Evolutionary conservation across 1,140 invertebrate genomes (phyloP).

Genomic region (Cydia pomonella): DNA sequence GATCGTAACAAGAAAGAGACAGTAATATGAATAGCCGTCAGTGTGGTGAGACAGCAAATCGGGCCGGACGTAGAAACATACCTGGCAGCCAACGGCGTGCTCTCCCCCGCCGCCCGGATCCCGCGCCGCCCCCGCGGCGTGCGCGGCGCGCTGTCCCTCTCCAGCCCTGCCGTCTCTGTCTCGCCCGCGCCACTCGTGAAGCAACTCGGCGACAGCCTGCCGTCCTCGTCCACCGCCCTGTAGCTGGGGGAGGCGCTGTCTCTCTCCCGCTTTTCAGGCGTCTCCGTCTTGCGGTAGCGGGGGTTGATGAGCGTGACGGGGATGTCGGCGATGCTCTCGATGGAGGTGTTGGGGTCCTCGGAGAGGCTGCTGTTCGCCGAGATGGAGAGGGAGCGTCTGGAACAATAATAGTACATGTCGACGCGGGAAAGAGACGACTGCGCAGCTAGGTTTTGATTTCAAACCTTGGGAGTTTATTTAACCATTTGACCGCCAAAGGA

Average conservation of each 20-base stretch:
- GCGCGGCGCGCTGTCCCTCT: slow-evolving; percentile 42
- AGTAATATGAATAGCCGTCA: too few relatives aligned
- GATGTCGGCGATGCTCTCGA: slow-evolving; percentile 73
- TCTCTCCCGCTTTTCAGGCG: slow-evolving; percentile 34
- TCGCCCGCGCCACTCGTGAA: not conserved
- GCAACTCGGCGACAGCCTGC: not conserved
- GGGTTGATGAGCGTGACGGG: slow-evolving; percentile 67
- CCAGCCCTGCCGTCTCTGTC: slow-evolving; percentile 37
- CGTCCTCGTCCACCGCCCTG: not conserved
- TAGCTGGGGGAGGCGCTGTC: slow-evolving; percentile 5
- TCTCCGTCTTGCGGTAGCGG: slow-evolving; percentile 53
- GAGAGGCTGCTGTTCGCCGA: slow-evolving; percentile 71
- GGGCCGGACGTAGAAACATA: too few relatives aligned
- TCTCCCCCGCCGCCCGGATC: slow-evolving; percentile 48
- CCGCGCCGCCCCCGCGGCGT: slow-evolving; percentile 59
- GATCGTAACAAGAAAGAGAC: too few relatives aligned
- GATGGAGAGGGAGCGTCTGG: slow-evolving; percentile 66
- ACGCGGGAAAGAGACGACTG: too few relatives aligned
- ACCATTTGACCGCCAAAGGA: too few relatives aligned
- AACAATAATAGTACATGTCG: slow-evolving; percentile 12
- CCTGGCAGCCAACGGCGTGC: slow-evolving; percentile 55
- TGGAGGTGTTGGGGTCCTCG: slow-evolving; percentile 68
- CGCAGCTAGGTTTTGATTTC: too few relatives aligned
- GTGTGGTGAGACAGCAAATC: too few relatives aligned
- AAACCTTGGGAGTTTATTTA: too few relatives aligned